Evolutionary conservation across 2,113 vertebrate genomes (phyloP).

Genomic region (Ranitomeya imitator): DNA sequence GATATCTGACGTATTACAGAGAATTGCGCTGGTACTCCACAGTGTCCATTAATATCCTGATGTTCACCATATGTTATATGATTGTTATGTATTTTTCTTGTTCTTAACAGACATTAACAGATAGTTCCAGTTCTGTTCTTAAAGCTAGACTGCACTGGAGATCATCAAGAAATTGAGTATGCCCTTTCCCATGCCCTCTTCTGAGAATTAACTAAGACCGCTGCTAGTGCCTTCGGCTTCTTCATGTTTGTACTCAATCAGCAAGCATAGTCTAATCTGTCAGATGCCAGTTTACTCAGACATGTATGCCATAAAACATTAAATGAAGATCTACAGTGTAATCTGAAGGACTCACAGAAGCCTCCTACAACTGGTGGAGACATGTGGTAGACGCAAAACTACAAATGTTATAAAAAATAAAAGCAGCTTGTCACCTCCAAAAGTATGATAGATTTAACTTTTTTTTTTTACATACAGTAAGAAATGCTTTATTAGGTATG

Average conservation of each 20-base stretch:
- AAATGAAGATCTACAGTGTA: not conserved
- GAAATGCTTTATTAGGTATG: too few relatives aligned
- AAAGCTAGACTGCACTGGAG: constrained; percentile 25
- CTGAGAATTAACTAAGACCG: constrained; percentile 19
- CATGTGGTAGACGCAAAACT: not conserved
- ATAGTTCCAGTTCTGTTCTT: too few relatives aligned
- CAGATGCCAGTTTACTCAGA: not conserved
- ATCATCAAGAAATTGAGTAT: constrained; percentile 36
- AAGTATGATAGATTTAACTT: too few relatives aligned
- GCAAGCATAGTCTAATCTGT: not conserved
- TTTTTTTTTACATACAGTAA: too few relatives aligned
- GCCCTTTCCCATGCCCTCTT: constrained; percentile 45
- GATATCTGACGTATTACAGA: not conserved
- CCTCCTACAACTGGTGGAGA: not conserved
- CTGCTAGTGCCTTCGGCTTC: constrained; percentile 6
- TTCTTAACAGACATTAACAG: not conserved
- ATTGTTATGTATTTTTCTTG: constrained; percentile 8
- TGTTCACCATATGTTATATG: not conserved
- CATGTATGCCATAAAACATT: not conserved
- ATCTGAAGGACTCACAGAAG: not conserved
- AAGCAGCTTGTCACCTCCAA: too few relatives aligned
- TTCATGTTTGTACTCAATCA: constrained; percentile 38
- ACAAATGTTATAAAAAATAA: too few relatives aligned
- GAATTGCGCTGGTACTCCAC: not conserved
- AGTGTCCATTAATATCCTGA: not conserved